phyloP scores from a whole-genome alignment of 2,797 vertebrate species.

The Ptychadena robeensis region DNA sequence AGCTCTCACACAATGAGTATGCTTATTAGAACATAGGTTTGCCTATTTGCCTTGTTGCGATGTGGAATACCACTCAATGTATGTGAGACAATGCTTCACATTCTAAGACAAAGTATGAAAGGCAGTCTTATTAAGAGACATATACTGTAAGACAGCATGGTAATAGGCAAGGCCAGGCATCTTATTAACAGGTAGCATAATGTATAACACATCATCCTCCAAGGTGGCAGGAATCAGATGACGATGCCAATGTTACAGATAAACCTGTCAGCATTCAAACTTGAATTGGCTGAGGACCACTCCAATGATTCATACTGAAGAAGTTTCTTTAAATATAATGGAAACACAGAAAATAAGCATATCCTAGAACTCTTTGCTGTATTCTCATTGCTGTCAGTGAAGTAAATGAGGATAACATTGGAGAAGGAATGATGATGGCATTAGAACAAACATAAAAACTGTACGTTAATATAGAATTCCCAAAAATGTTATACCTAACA shows the following conservation, averaged over 20 bases:
- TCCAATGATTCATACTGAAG: not conserved
- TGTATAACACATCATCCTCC: slow-evolving; percentile 14
- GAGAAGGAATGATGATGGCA: not conserved
- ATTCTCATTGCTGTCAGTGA: not conserved
- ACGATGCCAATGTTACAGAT: slow-evolving; percentile 6
- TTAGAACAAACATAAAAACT: not conserved
- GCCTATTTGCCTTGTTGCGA: slow-evolving; percentile 8
- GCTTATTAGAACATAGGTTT: slow-evolving; percentile 36
- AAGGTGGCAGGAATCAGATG: slow-evolving; percentile 41
- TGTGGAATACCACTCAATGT: slow-evolving; percentile 25
- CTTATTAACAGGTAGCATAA: slow-evolving; percentile 45
- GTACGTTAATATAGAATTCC: not conserved
- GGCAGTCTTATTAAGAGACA: slow-evolving; percentile 38
- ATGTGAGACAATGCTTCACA: slow-evolving; percentile 22
- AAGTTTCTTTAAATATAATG: not conserved
- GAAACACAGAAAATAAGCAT: not conserved
- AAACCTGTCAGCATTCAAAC: slow-evolving; percentile 34
- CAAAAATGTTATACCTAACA: too few species aligned
- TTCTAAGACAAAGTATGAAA: slow-evolving; percentile 32
- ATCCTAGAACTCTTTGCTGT: not conserved
- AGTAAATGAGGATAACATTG: not conserved
- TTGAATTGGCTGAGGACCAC: not conserved
- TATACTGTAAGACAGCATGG: slow-evolving; percentile 18
- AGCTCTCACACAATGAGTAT: slow-evolving; percentile 7
- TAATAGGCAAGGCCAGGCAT: slow-evolving; percentile 43